These are phyloP conservation scores for Pongo pygmaeus DNA, from an alignment of 2,113 vertebrate genomes.

Conservation along the genomic window DNA sequence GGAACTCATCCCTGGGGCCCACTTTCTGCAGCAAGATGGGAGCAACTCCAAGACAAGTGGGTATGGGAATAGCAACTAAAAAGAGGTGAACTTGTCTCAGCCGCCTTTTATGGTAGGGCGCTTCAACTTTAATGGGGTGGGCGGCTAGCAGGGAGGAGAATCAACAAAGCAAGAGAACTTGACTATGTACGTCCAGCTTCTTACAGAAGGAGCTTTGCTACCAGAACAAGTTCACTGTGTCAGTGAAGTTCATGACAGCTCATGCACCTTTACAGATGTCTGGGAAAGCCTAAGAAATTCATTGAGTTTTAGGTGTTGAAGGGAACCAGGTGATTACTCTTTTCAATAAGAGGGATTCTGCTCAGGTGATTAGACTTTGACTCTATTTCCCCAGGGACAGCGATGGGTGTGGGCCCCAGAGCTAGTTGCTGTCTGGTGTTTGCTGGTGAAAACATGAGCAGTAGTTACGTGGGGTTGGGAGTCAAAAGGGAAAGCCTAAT, in stretches of 20 bases:
- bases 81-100: neutral
- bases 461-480: too few species aligned
- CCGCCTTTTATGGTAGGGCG: neutral
- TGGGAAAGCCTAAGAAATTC: neutral
- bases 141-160: neutral
- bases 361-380: neutral
- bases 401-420: neutral
- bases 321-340: neutral
- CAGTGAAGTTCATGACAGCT: neutral
- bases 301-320: neutral
- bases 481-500: neutral
- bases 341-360: neutral
- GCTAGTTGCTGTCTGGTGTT: neutral
- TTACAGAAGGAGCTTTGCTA: neutral
- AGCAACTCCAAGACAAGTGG: neutral
- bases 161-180: neutral
- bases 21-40: neutral
- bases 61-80: neutral
- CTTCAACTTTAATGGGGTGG: neutral
- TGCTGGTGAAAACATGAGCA: neutral
- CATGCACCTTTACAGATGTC: neutral
- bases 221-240: neutral
- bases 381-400: neutral
- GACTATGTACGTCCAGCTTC: fast-evolving
- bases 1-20: neutral